These are phyloP conservation scores for Drymodes brunneopygia DNA, from an alignment of 2,113 vertebrate species.

Conservation along the genomic window DNA sequence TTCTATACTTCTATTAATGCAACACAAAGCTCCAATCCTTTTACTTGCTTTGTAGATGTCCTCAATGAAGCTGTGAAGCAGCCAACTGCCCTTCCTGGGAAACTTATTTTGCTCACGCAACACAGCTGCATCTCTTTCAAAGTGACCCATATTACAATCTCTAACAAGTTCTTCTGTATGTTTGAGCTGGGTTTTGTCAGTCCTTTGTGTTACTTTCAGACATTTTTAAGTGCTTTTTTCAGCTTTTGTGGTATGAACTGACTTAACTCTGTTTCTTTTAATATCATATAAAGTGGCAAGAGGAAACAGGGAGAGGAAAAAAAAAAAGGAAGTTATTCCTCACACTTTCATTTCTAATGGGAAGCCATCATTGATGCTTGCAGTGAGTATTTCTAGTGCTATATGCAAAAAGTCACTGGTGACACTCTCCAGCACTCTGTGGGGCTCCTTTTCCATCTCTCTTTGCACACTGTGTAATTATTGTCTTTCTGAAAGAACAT, in stretches of 20 bases:
- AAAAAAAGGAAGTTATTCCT: background rate
- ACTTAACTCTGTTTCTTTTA: background rate
- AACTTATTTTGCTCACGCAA: background rate
- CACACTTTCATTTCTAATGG: background rate
- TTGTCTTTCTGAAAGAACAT: constrained; percentile 50
- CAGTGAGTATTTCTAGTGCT: background rate
- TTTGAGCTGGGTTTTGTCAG: background rate
- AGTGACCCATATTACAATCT: background rate
- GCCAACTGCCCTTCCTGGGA: background rate
- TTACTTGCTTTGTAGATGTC: background rate
- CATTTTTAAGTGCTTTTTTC: background rate
- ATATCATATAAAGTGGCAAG: background rate
- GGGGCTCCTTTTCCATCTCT: constrained; percentile 37
- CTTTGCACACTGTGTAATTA: constrained; percentile 43
- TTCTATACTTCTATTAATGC: background rate
- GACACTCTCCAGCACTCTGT: background rate
- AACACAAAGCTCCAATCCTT: background rate
- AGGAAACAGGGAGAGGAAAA: background rate
- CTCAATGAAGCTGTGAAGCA: background rate
- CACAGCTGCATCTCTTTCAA: background rate
- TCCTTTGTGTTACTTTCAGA: background rate
- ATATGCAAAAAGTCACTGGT: background rate
- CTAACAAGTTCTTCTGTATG: background rate
- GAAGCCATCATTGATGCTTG: background rate
- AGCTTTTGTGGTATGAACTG: background rate